Conservation (phyloP, 2,797 vertebrate genomes). For the Coccyzus lansbergi region DNA sequence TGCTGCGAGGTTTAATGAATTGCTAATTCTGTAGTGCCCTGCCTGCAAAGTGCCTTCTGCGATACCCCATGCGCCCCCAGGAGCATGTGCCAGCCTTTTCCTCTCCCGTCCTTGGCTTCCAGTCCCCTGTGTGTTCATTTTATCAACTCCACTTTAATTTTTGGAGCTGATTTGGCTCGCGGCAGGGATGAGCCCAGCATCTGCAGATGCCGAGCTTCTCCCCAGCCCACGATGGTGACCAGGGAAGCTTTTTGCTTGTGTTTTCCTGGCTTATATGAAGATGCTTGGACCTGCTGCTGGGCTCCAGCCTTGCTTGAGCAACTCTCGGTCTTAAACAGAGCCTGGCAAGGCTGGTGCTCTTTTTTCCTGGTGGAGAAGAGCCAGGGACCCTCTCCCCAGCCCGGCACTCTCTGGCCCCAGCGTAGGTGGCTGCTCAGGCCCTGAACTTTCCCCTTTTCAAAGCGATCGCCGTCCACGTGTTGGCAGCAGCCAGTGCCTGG, state of each 20-base stretch:
- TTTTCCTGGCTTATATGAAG: not conserved
- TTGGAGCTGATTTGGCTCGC: not conserved
- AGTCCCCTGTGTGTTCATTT: not conserved
- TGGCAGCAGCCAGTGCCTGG: not conserved
- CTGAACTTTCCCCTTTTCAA: not conserved
- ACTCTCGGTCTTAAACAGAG: not conserved
- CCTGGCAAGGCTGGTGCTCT: not conserved
- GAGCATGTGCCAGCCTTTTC: not conserved
- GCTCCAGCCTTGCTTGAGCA: not conserved
- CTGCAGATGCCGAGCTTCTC: not conserved
- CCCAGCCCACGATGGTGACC: rapidly evolving
- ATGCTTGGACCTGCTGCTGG: not conserved
- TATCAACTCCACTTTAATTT: not conserved
- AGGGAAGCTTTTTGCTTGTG: not conserved
- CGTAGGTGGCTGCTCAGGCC: not conserved
- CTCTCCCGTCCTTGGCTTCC: not conserved
- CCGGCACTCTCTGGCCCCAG: not conserved
- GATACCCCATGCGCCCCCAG: not conserved
- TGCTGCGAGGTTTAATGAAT: not conserved
- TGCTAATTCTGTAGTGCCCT: not conserved
- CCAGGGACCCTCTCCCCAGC: not conserved
- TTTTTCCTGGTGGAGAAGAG: not conserved
- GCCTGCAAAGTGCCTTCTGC: not conserved
- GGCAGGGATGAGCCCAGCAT: not conserved
- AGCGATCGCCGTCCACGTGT: not conserved